Evolutionary conservation across 2,797 vertebrate species (phyloP).

Genomic region (Octomys mimax): DNA sequence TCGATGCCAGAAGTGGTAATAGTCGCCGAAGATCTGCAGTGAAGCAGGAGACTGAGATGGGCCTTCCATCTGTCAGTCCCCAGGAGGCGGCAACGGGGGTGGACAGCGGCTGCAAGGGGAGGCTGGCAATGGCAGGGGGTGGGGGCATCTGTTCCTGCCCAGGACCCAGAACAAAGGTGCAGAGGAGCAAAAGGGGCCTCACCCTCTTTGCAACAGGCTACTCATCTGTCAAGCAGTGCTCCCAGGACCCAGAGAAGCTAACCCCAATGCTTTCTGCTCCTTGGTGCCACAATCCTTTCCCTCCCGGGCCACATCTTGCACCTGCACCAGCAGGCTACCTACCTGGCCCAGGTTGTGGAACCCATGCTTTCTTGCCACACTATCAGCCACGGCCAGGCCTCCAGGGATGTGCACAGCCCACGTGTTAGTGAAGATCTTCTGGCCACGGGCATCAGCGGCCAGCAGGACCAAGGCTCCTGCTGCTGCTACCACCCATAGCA

Average conservation of each 20-base stretch:
- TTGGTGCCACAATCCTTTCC: neutral
- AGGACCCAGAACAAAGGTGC: neutral
- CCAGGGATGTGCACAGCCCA: slow-evolving; percentile 96
- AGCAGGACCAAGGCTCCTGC: slow-evolving; percentile 89
- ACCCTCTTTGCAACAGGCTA: too few relatives aligned
- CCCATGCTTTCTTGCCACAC: slow-evolving; percentile 94
- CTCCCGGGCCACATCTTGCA: neutral
- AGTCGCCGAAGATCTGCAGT: slow-evolving; percentile 94
- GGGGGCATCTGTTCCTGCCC: neutral
- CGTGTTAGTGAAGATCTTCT: slow-evolving; percentile 96
- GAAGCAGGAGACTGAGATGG: slow-evolving; percentile 68
- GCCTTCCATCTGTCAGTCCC: slow-evolving; percentile 74
- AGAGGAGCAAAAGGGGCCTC: neutral
- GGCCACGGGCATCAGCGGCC: slow-evolving; percentile 87
- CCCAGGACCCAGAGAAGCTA: neutral
- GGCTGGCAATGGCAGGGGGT: neutral
- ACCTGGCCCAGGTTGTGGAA: slow-evolving; percentile 93
- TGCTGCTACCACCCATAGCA: slow-evolving; percentile 92
- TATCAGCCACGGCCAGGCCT: slow-evolving; percentile 92
- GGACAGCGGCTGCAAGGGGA: slow-evolving; percentile 8
- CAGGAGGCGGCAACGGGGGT: neutral
- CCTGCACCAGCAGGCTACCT: neutral
- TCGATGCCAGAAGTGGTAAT: slow-evolving; percentile 95
- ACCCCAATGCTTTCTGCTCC: neutral
- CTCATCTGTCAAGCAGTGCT: neutral